Evolutionary conservation across 1,140 invertebrate genomes (phyloP).

Genomic region (Antheraea mylitta): DNA sequence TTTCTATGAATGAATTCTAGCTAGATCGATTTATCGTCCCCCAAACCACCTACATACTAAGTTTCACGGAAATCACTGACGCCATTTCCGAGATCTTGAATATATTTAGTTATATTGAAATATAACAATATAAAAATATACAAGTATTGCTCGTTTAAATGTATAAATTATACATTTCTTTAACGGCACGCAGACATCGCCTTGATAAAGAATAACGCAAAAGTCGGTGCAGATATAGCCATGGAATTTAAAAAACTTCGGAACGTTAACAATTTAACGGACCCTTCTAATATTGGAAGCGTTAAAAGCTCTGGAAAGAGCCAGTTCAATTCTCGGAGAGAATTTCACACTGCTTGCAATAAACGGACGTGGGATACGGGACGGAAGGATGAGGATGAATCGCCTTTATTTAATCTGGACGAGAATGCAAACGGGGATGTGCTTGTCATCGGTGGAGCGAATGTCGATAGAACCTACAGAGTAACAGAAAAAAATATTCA

Average conservation of each 20-base stretch:
- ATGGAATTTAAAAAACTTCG: constrained; percentile 79
- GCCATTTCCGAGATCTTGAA: no score
- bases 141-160: no score
- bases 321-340: constrained; percentile 30
- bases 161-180: constrained; percentile 58
- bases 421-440: constrained; percentile 56
- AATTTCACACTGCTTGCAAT: constrained; percentile 47
- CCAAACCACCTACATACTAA: no score
- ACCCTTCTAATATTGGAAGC: constrained; percentile 40
- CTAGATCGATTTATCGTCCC: no score
- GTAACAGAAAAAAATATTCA: constrained; percentile 82
- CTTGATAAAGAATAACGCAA: constrained; percentile 95
- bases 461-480: constrained; percentile 87
- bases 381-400: constrained; percentile 13
- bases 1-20: no score
- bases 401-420: constrained; percentile 17
- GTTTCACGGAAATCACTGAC: no score
- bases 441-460: constrained; percentile 91
- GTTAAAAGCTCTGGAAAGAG: constrained; percentile 29
- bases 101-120: no score
- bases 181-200: constrained; percentile 85
- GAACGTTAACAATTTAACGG: constrained; percentile 45
- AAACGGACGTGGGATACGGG: constrained; percentile 14
- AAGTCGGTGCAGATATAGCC: constrained; percentile 91
- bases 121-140: no score